Base-by-base conservation (phyloP, 2,888 invertebrate genomes). In the Drosophila kanekoi region DNA sequence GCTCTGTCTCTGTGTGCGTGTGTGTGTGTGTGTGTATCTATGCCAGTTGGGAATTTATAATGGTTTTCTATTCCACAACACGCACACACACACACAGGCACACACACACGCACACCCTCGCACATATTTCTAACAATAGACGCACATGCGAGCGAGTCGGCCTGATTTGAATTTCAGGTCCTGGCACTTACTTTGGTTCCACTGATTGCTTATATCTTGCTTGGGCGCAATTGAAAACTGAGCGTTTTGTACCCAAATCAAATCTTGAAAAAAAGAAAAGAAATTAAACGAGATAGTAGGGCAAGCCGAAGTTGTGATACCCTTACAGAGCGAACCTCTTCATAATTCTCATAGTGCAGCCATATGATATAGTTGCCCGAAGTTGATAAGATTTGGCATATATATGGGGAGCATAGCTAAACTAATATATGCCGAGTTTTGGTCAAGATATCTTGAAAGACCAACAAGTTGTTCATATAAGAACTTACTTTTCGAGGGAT, bases 111-210 rank as follows among this genome's bases (percentile, higher is more conserved):
- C 44, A 56, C 52, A 51, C 16, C 14, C 20, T 43, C 32, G 49
- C 37, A 69, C 49, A 58, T 41, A 47, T 67, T 72, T 68, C 80
- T 83, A 73, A 83, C 86, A 82, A 82, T 86, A 40, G 52, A 16
- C 14, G 38, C 51, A 28, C 37, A 38, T 23, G 23, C 23, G 38
- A 51, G 38, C 28, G 16, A 38, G 37, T 14, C 38, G 52, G 40
- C 52, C 52, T 52, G 40, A 40, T 52, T 52, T 52, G 52, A 52
- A 52, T 52, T 52, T 16, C 77, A 32, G 28, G 40, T 13, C 9
- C 40, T 40, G 28, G 52, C 52, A 52, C 52, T 52, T 52, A 40
- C 28, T 23, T 40, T 40, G 41, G 14, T 28, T 40, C 35, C 51
- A 47, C 40, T 52, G 52, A 52, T 52, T 52, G 52, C 52, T 52